A percentile compares a stretch with the other conserved stretches of the same genome.
Conservation (phyloP, 2,888 invertebrate species). For the Tetranychus truncatus region DNA sequence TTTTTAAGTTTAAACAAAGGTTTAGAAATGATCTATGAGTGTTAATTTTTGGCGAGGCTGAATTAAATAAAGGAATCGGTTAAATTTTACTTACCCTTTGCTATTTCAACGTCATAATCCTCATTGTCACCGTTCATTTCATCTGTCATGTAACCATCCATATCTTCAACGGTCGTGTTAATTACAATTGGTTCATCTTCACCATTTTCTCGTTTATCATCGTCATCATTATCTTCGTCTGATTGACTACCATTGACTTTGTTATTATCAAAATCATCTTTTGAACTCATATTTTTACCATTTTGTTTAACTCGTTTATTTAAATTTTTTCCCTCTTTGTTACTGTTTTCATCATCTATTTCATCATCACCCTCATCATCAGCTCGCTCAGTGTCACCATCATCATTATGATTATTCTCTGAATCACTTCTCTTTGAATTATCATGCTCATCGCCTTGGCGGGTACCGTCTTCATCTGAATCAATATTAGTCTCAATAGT, state of each 20-base stretch:
- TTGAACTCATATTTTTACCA: neutral
- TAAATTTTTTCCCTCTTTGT: neutral
- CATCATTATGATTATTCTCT: neutral
- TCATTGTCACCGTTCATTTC: conserved; percentile 8
- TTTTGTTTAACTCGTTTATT: neutral
- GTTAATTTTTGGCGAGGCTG: too few relatives aligned
- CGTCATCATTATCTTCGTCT: neutral
- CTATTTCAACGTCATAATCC: neutral
- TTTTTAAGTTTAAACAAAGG: too few relatives aligned
- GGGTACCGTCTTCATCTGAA: neutral
- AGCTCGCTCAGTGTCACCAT: neutral
- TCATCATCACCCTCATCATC: neutral
- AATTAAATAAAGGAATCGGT: too few relatives aligned
- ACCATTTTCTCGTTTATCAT: conserved; percentile 8
- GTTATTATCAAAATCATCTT: neutral
- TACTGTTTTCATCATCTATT: neutral
- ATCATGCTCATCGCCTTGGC: neutral
- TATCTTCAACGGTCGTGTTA: neutral
- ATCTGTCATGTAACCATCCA: conserved; percentile 2
- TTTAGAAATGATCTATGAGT: too few relatives aligned
- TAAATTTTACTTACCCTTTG: neutral
- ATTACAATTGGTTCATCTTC: conserved; percentile 6
- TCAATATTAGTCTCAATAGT: neutral
- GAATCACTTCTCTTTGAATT: neutral
- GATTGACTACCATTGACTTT: neutral